These are phyloP conservation scores for Indicator maculatus DNA, from an alignment of 2,113 vertebrate species.

Conservation along the genomic window DNA sequence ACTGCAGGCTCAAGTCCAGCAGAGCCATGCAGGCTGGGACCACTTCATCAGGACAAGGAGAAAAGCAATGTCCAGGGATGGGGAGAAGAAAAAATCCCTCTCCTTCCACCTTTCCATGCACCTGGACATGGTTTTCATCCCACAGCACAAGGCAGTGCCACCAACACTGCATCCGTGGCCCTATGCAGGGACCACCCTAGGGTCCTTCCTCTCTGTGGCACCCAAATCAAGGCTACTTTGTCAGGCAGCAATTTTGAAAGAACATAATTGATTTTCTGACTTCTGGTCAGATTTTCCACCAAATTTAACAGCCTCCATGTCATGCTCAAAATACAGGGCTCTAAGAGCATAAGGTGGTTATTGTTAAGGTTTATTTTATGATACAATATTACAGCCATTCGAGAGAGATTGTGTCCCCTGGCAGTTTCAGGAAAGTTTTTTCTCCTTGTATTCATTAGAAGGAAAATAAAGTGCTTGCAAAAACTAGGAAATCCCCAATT, in stretches of 20 bases:
- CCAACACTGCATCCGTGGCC: background rate
- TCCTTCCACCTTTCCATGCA: background rate
- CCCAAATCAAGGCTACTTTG: background rate
- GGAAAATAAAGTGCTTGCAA: conserved; percentile 64
- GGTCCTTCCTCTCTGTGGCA: background rate
- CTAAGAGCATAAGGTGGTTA: background rate
- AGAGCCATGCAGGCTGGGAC: background rate
- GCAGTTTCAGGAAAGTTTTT: conserved; percentile 43
- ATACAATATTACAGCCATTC: conserved; percentile 37
- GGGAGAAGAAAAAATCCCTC: background rate
- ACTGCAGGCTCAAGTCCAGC: background rate
- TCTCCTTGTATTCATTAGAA: conserved; percentile 52
- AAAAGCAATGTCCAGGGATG: background rate
- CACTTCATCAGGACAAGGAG: background rate
- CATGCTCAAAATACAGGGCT: background rate
- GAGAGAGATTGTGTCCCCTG: conserved; percentile 32
- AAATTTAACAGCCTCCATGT: conserved; percentile 32
- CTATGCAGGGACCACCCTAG: accelerated
- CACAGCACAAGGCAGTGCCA: accelerated
- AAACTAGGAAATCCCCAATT: conserved; percentile 63
- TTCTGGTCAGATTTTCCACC: conserved; percentile 54
- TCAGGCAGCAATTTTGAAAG: background rate
- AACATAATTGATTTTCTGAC: background rate
- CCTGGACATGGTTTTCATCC: accelerated
- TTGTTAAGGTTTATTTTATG: conserved; percentile 57